phyloP scores from a whole-genome alignment of 2,113 vertebrate genomes.

The Phocoena phocoena region DNA sequence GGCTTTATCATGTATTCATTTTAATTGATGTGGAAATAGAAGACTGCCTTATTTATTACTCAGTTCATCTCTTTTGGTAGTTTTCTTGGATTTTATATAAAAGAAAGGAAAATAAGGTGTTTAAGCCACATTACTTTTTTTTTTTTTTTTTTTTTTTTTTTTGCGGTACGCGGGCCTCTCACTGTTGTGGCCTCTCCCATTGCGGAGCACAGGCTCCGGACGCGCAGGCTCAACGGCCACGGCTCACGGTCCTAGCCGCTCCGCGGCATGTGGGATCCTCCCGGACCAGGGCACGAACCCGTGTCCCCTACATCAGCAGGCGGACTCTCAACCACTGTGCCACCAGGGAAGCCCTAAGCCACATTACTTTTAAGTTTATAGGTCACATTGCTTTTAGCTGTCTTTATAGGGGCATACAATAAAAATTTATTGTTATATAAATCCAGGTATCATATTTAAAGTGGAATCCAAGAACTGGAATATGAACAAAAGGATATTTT shows the following conservation, averaged over 20 bases:
- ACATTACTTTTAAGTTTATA: slow-evolving; percentile 24
- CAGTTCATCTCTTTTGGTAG: background rate
- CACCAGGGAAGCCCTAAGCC: background rate
- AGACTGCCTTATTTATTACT: background rate
- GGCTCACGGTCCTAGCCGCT: too few relatives aligned
- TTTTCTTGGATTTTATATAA: slow-evolving; percentile 36
- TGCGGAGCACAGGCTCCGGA: too few relatives aligned
- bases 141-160: too few relatives aligned
- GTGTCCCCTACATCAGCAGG: too few relatives aligned
- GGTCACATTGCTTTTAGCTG: slow-evolving; percentile 58
- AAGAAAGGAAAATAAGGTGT: background rate
- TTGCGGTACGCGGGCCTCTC: too few relatives aligned
- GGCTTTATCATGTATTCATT: background rate
- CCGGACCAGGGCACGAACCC: too few relatives aligned
- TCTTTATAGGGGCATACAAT: slow-evolving; percentile 73
- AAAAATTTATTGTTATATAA: slow-evolving; percentile 44
- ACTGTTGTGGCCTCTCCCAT: too few relatives aligned
- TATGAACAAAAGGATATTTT: background rate
- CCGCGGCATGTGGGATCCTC: too few relatives aligned
- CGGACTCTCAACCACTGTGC: too few relatives aligned
- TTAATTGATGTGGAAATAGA: slow-evolving; percentile 35
- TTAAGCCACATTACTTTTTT: background rate
- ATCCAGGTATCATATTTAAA: slow-evolving; percentile 8
- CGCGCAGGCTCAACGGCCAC: too few relatives aligned
- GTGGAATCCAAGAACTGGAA: background rate